Base-by-base conservation (phyloP, 2,797 vertebrate genomes). In the Kryptolebias ocellatus region DNA sequence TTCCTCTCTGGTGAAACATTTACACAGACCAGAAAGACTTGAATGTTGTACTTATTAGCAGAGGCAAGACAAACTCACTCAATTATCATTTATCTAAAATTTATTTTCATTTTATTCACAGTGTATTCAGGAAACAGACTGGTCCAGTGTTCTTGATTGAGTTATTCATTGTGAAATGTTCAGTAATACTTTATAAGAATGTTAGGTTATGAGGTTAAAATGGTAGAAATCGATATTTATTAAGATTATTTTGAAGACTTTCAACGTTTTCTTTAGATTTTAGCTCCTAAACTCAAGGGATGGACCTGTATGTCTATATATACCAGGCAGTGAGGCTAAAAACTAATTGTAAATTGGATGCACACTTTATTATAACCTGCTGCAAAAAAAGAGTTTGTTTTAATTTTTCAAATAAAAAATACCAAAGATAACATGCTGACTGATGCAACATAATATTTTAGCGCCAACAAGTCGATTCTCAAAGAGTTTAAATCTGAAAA, bases 11-110 rank as follows among this genome's bases (percentile, higher is more conserved):
- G 44, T 53, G 14, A 79, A 69, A 37, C 58, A 24, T 45, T 68
- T 70, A 59, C 45, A 73, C 71, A 71, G 67, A 67, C 64, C 76
- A 54, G 18, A 88, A 76, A 66, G 20, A 70, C 24, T 57, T 47
- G 10, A 55, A 67, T 52, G 53, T 17, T 31, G n/a, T 68, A 65
- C 73, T 57, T 60, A 90, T 83, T 68, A 76, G 78, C 51, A 72
- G 79, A 84, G 83, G 86, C 86, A 75, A 63, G 73, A 54, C 70
- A 47, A 68, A 59, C 76, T 82, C 87, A 84, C 89, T 84, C 74
- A 86, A 83, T 89, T 78, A 88, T 74, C 67, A 76, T 65, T 65
- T 49, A 77, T 76, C 76, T 47, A 62, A 57, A 55, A 42, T 29
- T 53, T 51, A 78, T 64, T 65, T 63, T 75, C 49, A 71, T 12